Evolutionary conservation across 64 coral and sea anemone species (phyloP).

Genomic region (Pocillopora damicornis): DNA sequence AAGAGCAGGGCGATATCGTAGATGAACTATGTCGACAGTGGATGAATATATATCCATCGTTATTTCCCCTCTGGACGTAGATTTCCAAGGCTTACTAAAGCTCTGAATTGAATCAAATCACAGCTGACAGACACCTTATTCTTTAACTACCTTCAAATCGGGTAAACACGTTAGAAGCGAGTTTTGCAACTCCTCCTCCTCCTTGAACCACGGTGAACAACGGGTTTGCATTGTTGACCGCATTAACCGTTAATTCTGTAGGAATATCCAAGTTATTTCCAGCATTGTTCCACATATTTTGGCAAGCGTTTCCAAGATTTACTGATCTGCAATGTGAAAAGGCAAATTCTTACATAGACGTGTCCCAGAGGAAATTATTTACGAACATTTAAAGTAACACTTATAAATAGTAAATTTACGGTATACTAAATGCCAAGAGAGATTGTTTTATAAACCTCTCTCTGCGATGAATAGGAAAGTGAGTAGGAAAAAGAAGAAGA

Average conservation of each 20-base stretch:
- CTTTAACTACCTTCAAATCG: not conserved
- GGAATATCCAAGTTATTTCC: not conserved
- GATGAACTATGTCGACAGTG: too few relatives aligned
- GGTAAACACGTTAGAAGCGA: not conserved
- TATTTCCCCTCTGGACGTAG: too few relatives aligned
- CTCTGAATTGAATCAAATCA: too few relatives aligned
- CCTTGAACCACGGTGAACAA: not conserved
- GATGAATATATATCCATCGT: too few relatives aligned
- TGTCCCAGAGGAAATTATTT: not conserved
- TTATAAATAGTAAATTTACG: not conserved
- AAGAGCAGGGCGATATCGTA: too few relatives aligned
- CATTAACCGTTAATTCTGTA: not conserved
- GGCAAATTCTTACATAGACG: not conserved
- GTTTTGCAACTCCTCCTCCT: not conserved
- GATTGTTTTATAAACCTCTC: not conserved
- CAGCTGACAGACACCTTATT: too few relatives aligned
- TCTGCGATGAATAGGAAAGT: not conserved
- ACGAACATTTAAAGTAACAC: not conserved
- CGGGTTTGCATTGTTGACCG: not conserved
- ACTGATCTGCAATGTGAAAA: not conserved
- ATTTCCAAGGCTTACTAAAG: too few relatives aligned
- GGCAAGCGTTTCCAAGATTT: not conserved
- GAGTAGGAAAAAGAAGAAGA: not conserved
- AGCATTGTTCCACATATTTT: not conserved
- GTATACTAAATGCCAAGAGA: not conserved